A percentile compares a stretch with the other conserved stretches of the same genome.
Evolutionary conservation across 2,113 vertebrate species (phyloP).

Genomic region (Galemys pyrenaicus): DNA sequence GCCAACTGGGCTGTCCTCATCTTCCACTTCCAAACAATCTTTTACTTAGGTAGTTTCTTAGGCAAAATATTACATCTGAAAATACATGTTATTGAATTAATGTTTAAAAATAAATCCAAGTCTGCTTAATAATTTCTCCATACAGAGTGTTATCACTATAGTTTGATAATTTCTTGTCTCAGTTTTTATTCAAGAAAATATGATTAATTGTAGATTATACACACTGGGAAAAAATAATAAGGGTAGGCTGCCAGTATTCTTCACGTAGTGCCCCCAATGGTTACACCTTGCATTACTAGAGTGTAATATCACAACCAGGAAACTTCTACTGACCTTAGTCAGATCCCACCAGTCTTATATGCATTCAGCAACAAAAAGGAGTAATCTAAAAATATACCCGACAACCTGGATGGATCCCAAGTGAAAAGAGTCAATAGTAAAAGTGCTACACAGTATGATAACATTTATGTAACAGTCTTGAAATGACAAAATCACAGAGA

Average conservation of each 20-base stretch:
- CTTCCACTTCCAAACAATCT: background rate
- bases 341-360: background rate
- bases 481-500: conserved; percentile 22
- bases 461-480: background rate
- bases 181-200: background rate
- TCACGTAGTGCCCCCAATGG: background rate
- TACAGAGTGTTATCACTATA: background rate
- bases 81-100: conserved; percentile 31
- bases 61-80: background rate
- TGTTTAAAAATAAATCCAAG: conserved; percentile 8
- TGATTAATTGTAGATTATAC: background rate
- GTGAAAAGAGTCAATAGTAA: background rate
- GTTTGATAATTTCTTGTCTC: conserved; percentile 5
- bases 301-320: background rate
- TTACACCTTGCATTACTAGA: background rate
- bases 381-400: background rate
- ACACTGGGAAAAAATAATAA: background rate
- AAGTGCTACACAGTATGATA: background rate
- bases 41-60: conserved; percentile 34
- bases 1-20: background rate
- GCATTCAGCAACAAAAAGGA: background rate
- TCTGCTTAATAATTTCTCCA: conserved; percentile 28
- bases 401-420: background rate
- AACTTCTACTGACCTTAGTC: background rate
- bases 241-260: background rate